Base-by-base conservation (phyloP, 2,797 vertebrate species). In the Tragopan temminckii region DNA sequence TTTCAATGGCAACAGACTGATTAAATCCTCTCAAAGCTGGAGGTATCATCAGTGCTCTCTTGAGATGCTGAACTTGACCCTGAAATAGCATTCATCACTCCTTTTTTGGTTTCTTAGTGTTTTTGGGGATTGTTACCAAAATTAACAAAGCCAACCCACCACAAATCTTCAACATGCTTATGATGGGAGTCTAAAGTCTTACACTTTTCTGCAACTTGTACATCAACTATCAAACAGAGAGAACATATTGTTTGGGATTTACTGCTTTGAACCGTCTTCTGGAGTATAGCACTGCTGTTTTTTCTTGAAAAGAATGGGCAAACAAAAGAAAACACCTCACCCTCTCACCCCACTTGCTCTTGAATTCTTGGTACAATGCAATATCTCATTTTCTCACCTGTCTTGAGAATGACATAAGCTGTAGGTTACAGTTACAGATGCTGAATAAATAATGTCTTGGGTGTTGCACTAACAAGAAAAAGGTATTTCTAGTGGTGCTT, bases 31-130 rank as follows among this genome's bases (percentile, higher is more conserved):
- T 66, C 38, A 76, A 88, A 38, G 63, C 81, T 8, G 63, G 6
- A 66, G 16, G 62, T 90, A 46, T 76, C 92, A 80, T 72, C 48
- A 79, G 43, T 1, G 1, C 42, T 66, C 36, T 68, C 62, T 81
- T 88, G 66, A 86, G 40, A 69, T 69, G 72, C 79, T 78, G 66
- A 88, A 71, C 66, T 64, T 85, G 62, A 83, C 68, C 43, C 35
- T 61, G 38, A 88, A 75, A 62, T 72, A 58, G 42, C 55, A 75
- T 71, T 75, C 3, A 4, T 74, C 33, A 31, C 11, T 83, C 25
- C 5, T 57, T 20, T 58, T 24, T 24, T 61, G 25, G 58, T 35
- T 77, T 85, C 33, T 38, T 62, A 33, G 42, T 24, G 7, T 80
- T 71, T 70, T 53, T 61, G 35, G 17, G 46, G 20, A 8, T 53